These are phyloP conservation scores for Trichechus manatus DNA, from an alignment of 2,113 vertebrate species.

Conservation along the genomic window DNA sequence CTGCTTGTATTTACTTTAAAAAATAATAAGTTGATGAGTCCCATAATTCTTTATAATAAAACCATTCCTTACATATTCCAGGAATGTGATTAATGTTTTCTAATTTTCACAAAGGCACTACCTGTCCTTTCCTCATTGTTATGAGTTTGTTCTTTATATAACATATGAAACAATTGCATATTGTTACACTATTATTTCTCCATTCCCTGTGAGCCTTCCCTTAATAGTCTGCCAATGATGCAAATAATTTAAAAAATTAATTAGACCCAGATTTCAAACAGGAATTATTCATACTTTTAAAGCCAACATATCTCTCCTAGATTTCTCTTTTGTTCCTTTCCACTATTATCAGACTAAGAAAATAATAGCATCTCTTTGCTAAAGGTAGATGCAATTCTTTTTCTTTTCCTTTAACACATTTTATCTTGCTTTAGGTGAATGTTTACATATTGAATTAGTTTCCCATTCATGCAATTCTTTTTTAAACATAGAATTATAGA, in stretches of 20 bases:
- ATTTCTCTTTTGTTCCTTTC: slow-evolving; percentile 35
- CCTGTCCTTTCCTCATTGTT: background rate
- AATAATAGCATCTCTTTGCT: slow-evolving; percentile 18
- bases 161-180: background rate
- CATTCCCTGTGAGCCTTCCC: background rate
- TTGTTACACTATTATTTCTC: background rate
- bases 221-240: background rate
- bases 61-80: background rate
- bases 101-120: background rate
- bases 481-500: slow-evolving; percentile 24
- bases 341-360: background rate
- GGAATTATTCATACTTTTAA: slow-evolving; percentile 38
- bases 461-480: background rate
- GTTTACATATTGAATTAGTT: too few species aligned
- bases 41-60: slow-evolving; percentile 54
- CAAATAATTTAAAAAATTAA: slow-evolving; percentile 30
- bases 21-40: background rate
- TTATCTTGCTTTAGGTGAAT: too few species aligned
- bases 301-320: background rate
- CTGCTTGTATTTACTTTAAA: background rate
- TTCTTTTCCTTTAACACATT: too few species aligned
- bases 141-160: background rate
- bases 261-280: slow-evolving; percentile 42
- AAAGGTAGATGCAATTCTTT: background rate
- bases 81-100: slow-evolving; percentile 9